Percentiles rank a stretch among this genome's conserved stretches.
These are phyloP conservation scores for Trypoxylon attenuatum DNA, from an alignment of 2,888 invertebrate species.

Conservation along the genomic window DNA sequence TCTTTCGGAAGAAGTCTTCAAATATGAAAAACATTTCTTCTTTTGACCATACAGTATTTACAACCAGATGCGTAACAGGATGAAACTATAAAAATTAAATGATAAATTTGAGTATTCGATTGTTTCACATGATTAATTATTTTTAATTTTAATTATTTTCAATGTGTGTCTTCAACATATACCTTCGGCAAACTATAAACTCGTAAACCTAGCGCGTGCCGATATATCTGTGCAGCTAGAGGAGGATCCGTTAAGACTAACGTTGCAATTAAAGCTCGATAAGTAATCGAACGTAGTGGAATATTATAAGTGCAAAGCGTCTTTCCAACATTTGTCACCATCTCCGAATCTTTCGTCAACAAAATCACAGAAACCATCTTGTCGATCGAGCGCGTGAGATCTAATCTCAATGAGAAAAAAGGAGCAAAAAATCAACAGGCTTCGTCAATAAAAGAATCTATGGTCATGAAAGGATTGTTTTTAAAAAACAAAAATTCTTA, in stretches of 20 bases:
- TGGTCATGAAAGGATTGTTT: background rate
- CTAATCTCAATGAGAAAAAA: conserved; percentile 39
- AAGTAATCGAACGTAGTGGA: conserved; percentile 33
- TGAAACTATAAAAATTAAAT: conserved; percentile 19
- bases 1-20: conserved; percentile 45
- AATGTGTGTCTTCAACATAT: no score
- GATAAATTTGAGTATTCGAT: background rate
- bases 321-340: conserved; percentile 39
- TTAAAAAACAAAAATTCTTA: conserved; percentile 36
- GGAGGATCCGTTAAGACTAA: conserved; percentile 49
- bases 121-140: background rate
- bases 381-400: conserved; percentile 51
- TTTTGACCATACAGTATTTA: conserved; percentile 56
- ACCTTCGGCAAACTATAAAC: conserved; percentile 57
- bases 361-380: conserved; percentile 49
- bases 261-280: conserved; percentile 49
- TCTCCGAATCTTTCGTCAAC: conserved; percentile 20
- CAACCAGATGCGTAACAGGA: conserved; percentile 36
- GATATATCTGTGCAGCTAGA: conserved; percentile 56
- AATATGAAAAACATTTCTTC: conserved; percentile 63
- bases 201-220: conserved; percentile 55
- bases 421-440: background rate
- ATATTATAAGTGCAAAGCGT: conserved; percentile 52
- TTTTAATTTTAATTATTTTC: background rate
- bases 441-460: background rate